phyloP scores from a whole-genome alignment of 2,888 invertebrate species.

The Deroplatys truncata region DNA sequence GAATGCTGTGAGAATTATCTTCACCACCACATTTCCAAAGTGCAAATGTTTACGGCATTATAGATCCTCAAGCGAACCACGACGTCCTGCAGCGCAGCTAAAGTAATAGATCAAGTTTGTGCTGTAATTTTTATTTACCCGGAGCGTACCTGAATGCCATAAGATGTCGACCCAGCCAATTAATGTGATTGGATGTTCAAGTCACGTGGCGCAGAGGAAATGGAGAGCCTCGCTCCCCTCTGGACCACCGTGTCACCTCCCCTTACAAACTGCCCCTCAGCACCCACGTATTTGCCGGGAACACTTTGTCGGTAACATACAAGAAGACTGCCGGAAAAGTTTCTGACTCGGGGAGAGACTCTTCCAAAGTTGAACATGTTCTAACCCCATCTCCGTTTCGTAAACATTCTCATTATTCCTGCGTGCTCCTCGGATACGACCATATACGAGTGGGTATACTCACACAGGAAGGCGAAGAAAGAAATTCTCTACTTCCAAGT shows the following conservation, averaged over 20 bases:
- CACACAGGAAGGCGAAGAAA: too few species aligned
- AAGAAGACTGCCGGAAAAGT: background rate
- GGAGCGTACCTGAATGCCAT: background rate
- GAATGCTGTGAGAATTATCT: background rate
- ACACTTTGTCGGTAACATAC: background rate
- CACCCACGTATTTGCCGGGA: background rate
- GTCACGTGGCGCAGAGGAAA: slow-evolving; percentile 29
- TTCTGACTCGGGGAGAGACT: background rate
- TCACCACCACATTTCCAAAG: background rate
- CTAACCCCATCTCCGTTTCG: background rate
- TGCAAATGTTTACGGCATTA: background rate
- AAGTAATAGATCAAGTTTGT: background rate
- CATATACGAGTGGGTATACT: background rate
- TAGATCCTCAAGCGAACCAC: background rate
- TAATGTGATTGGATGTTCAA: slow-evolving; percentile 29
- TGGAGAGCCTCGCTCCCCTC: slow-evolving; percentile 21
- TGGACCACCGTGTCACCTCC: background rate
- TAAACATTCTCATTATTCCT: background rate
- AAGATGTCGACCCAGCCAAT: slow-evolving; percentile 28
- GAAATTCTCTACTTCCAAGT: too few species aligned
- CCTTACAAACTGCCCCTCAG: background rate
- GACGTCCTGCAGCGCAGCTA: background rate
- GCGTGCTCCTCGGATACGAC: background rate
- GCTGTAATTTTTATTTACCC: background rate
- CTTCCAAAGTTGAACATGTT: background rate